phyloP scores from a whole-genome alignment of 1,140 invertebrate genomes.

The Heliconius melpomene region DNA sequence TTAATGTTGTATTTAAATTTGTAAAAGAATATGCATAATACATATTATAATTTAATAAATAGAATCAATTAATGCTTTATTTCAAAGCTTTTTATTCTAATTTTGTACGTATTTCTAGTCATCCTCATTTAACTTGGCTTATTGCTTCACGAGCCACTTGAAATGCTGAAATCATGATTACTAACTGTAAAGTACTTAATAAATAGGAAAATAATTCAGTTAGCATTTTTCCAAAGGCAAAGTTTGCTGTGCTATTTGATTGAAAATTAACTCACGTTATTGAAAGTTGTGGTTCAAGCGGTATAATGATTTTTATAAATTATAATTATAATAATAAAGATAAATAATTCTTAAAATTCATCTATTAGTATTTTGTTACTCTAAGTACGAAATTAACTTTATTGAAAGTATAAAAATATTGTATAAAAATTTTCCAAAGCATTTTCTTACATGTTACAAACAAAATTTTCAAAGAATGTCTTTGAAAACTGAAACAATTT shows the following conservation, averaged over 20 bases:
- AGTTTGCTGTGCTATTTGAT: neutral
- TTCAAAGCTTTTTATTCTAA: neutral
- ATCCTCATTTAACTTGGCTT: neutral
- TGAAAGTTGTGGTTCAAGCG: neutral
- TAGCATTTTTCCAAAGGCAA: neutral
- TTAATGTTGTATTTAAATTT: neutral
- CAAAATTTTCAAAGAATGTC: too few species aligned
- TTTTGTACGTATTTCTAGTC: neutral
- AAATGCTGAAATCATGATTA: neutral
- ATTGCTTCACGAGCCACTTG: neutral
- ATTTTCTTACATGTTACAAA: neutral
- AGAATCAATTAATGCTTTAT: neutral
- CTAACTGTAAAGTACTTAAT: conserved; percentile 12
- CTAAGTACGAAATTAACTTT: neutral
- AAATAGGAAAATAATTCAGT: conserved; percentile 2
- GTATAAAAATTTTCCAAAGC: neutral
- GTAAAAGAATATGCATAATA: too few species aligned
- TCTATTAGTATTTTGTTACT: neutral
- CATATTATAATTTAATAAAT: neutral
- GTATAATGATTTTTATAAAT: neutral
- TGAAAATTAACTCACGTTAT: neutral
- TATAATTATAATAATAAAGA: neutral
- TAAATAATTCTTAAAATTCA: neutral
- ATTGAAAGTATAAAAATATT: neutral
- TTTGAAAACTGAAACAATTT: neutral